Base-by-base conservation (phyloP, 2,113 vertebrate species). In the Onychostruthus taczanowskii region DNA sequence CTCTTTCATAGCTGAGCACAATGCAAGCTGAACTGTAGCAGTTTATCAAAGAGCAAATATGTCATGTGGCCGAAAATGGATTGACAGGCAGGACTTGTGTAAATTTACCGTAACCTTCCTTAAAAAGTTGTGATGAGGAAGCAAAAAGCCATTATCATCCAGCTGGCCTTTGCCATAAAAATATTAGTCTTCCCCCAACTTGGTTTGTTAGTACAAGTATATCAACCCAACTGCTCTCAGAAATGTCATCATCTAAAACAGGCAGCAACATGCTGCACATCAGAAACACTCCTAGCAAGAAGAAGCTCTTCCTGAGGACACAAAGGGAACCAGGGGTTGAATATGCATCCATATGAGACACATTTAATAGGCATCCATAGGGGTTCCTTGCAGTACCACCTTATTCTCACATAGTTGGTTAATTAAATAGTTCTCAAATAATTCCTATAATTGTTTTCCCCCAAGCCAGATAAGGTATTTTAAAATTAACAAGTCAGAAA, bases 211-310 rank as follows among this genome's bases (percentile, higher is more conserved):
- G 80, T 94, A 82, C 59, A 90, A 83, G 92, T 59, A 46, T 94
- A 94, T 95, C 95, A 97, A 96, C 35, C 52, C 85, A 97, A 94
- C 59, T 88, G 66, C 96, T 96, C 62, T 93, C 87, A 96, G 93
- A 97, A 98, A 98, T 97, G 87, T 94, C 97, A 97, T 80, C 62
- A 87, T 89, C 77, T 94, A 94, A 97, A 95, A 96, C 87, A 95
- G 87, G 94, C 52, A 81, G 39, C 37, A 92, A 59, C 86, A 64
- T 92, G 87, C 89, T 89, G 96, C 83, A 92, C 66, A 83, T 95
- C 91, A 95, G 74, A 95, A 95, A 93, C 58, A 27, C 49, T 85
- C 56, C 43, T 19, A 56, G 68, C 2, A 10, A 80, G 43, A 70
- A 75, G 59, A 68, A 10, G 63, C 35, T 94, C 62, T 84, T 90